phyloP scores from a whole-genome alignment of 2,113 vertebrate genomes.

The Sceloporus undulatus region DNA sequence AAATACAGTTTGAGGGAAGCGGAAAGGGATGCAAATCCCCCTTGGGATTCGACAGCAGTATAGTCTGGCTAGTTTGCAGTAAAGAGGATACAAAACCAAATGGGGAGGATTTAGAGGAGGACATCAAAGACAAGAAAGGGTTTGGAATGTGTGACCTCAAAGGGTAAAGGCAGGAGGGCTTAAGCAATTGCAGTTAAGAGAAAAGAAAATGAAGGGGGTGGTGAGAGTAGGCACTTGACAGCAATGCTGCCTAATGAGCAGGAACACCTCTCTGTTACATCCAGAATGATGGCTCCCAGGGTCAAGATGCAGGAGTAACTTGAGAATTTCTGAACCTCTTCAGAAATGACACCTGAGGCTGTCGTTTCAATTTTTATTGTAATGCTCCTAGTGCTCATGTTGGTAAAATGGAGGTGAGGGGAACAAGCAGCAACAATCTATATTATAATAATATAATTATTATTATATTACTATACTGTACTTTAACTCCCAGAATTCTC shows the following conservation, averaged over 20 bases:
- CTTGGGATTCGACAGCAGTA: neutral
- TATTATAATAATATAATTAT: no score
- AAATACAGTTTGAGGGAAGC: neutral
- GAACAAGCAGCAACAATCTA: no score
- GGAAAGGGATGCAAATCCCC: neutral
- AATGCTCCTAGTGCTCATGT: neutral
- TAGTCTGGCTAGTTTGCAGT: neutral
- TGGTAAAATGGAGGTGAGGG: neutral
- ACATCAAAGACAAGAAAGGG: neutral
- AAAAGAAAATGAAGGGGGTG: neutral
- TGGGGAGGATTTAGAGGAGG: no score
- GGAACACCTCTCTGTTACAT: no score
- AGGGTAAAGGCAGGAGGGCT: no score
- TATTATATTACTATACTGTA: no score
- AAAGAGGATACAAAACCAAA: neutral
- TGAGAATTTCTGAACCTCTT: no score
- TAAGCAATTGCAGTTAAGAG: neutral
- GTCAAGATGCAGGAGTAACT: neutral
- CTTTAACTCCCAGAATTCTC: neutral
- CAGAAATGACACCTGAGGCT: no score
- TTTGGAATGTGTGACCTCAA: neutral
- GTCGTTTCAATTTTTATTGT: no score
- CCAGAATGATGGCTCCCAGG: neutral
- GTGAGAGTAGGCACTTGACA: neutral
- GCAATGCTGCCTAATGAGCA: no score